Evolutionary conservation across 2,888 invertebrate genomes (phyloP).

Genomic region (Agrilus cyanescens): DNA sequence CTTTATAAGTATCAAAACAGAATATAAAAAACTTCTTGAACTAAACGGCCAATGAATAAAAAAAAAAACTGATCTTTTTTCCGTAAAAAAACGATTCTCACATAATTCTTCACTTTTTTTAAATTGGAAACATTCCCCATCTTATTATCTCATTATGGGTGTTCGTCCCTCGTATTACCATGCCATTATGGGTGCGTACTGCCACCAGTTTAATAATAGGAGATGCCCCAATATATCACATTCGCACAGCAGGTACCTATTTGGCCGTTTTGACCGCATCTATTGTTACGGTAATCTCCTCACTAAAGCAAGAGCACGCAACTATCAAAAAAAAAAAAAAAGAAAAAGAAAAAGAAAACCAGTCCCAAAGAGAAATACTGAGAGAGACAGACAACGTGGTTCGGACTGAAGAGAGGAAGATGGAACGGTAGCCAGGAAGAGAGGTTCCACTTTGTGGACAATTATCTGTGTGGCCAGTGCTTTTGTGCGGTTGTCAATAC

Average conservation of each 20-base stretch:
- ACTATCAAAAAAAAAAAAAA: background rate
- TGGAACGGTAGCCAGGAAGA: constrained; percentile 1
- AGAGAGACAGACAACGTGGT: background rate
- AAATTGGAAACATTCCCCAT: constrained; percentile 3
- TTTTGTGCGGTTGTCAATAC: constrained; percentile 13
- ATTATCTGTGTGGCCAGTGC: constrained; percentile 14
- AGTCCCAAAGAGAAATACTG: background rate
- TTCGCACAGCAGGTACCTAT: constrained; percentile 10
- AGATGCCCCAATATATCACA: constrained; percentile 12
- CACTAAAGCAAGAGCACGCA: background rate
- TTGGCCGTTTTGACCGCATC: constrained; percentile 10
- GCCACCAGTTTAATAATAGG: constrained; percentile 1
- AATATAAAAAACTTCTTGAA: background rate
- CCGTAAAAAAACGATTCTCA: background rate
- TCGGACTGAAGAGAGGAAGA: constrained; percentile 8
- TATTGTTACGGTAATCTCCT: constrained; percentile 8
- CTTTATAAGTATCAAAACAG: too few relatives aligned
- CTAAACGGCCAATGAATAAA: background rate
- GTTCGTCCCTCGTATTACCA: too few relatives aligned
- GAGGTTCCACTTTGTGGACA: constrained; percentile 13
- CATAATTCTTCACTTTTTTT: background rate
- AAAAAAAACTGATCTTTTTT: background rate
- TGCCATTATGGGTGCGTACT: constrained; percentile 4
- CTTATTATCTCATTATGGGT: constrained; percentile 4
- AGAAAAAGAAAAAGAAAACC: background rate